Evolutionary conservation across 1,140 invertebrate genomes (phyloP), one percentile per base, ranked within the genome.

Genomic region (Meloidogyne floridensis): DNA sequence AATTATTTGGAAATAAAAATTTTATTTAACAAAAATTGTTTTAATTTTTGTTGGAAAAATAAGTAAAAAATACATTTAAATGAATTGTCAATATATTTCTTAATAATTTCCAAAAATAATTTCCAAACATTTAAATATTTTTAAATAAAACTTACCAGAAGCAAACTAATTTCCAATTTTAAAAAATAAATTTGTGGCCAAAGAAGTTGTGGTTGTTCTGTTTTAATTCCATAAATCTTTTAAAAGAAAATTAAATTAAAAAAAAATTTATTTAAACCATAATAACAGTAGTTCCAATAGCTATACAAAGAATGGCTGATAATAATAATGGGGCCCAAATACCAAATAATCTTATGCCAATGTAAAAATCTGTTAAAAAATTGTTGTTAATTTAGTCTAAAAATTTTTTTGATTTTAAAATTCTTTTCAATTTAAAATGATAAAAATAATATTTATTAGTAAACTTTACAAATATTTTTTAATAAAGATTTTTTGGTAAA

Each of bases 161-260:
- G 80, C n/a, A 87, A n/a, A 20, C 56, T 54, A 70, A 89, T 89
- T 75, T 89, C 87, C 6, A 87, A n/a, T 47, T 88, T 74, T 9
- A 87, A 54, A 72, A 88, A 87, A 10, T 74, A 73, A 4, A 89
- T 82, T 83, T 87, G 86, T 54, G 86, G 86, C 11, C 20, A 69
- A 13, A 87, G 15, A 15, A 87, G 59, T 72, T 84, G 71, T 72
- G 86, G 85, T 56, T 89, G 87, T 72, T 87, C 86, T 32, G 75
- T 59, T 42, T 77, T 32, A n/a, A 87, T 85, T 32, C 86, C 86
- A 56, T 82, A 85, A 53, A 86, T 56, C 85, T 86, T 69, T 11
- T 75, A 78, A 32, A 43, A 15, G 18, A 71, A 65, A 2, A 18
- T 77, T 7, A 7, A 32, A 77, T 5, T 69, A 15, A 15, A 72